Conservation (phyloP, 2,113 vertebrate species). For the Myxocyprinus asiaticus region DNA sequence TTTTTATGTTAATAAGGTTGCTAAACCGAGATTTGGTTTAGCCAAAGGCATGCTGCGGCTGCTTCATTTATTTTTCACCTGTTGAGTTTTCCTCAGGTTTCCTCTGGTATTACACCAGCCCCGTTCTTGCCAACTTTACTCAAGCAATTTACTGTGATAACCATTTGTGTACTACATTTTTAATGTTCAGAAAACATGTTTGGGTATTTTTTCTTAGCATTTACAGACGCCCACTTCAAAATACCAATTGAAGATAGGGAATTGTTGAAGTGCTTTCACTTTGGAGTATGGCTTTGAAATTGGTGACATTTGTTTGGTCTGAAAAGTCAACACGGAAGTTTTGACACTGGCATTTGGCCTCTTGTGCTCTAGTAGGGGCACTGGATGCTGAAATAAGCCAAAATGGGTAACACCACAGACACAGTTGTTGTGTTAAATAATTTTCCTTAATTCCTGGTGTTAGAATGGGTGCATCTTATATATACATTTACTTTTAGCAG, state of each 20-base stretch:
- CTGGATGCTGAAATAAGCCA: neutral
- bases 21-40: slow-evolving; percentile 16
- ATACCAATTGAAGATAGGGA: neutral
- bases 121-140: slow-evolving; percentile 1
- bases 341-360: neutral
- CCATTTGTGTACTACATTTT: neutral
- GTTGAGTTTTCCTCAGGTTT: slow-evolving; percentile 46
- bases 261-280: neutral
- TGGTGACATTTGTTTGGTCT: slow-evolving; percentile 7
- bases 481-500: too few relatives aligned
- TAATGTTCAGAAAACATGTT: neutral
- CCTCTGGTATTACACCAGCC: neutral
- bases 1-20: neutral
- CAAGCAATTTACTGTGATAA: neutral
- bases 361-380: neutral
- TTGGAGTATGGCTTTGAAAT: neutral
- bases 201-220: neutral
- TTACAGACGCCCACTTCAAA: neutral
- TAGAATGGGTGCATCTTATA: neutral
- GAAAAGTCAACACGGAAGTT: slow-evolving; percentile 4
- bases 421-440: neutral
- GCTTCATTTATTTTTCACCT: slow-evolving; percentile 54
- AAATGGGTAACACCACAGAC: neutral
- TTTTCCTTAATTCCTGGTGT: neutral
- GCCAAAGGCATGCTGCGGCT: slow-evolving; percentile 9